Conservation (phyloP, 2,113 vertebrate genomes). For the Chloebia gouldiae region DNA sequence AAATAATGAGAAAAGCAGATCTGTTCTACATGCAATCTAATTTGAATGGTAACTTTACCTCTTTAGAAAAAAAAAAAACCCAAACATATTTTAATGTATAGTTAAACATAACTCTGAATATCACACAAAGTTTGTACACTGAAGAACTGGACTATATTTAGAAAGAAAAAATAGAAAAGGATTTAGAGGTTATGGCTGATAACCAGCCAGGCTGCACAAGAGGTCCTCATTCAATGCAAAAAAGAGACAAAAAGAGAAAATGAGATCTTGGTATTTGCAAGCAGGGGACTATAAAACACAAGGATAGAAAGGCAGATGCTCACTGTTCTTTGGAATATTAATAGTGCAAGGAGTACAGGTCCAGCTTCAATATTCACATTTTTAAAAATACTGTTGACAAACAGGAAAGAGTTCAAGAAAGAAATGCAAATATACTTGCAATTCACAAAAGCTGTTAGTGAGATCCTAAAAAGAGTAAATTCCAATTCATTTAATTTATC, state of each 20-base stretch:
- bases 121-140: background rate
- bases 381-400: background rate
- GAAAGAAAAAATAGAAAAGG: background rate
- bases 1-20: slow-evolving; percentile 55
- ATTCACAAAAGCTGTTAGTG: background rate
- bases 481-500: background rate
- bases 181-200: background rate
- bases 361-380: background rate
- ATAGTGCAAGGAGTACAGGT: background rate
- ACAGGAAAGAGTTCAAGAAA: background rate
- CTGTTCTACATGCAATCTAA: background rate
- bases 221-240: background rate
- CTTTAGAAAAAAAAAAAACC: background rate
- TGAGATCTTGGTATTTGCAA: background rate
- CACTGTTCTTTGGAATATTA: background rate
- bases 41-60: slow-evolving; percentile 6
- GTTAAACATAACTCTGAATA: background rate
- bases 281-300: background rate
- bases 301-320: background rate
- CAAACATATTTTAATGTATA: background rate
- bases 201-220: background rate
- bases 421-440: background rate
- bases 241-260: background rate
- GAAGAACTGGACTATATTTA: background rate
- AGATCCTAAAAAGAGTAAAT: background rate